Evolutionary conservation across 37 sponge, comb jelly and placozoan genomes (phyloP).

Genomic region (Oscarella lobularis): DNA sequence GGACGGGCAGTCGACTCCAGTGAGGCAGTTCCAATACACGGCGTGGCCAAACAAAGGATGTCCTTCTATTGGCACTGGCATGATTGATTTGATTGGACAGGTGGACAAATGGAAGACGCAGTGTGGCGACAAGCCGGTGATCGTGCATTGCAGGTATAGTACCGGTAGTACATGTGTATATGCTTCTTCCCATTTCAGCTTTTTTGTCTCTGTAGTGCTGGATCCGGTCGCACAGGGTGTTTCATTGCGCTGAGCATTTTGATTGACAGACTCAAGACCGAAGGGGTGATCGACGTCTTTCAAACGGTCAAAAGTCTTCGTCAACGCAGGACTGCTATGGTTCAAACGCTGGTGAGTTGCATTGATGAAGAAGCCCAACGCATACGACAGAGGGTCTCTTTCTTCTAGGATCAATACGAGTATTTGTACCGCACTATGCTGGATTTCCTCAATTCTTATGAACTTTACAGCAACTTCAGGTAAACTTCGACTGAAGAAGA

Average conservation of each 20-base stretch:
- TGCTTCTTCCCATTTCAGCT: not conserved
- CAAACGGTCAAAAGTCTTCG: conserved; percentile 67
- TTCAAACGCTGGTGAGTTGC: conserved; percentile 61
- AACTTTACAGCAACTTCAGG: not conserved
- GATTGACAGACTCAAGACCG: conserved; percentile 69
- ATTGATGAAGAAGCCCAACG: not conserved
- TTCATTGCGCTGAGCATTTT: conserved; percentile 63
- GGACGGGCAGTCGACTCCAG: conserved; percentile 43
- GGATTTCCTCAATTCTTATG: not conserved
- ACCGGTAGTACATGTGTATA: not conserved
- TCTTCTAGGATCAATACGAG: not conserved
- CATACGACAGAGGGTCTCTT: not conserved
- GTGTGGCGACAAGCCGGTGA: conserved; percentile 47
- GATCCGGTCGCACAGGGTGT: conserved; percentile 80
- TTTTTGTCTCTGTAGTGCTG: conserved; percentile 36
- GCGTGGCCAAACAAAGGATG: conserved; percentile 74
- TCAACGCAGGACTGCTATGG: conserved; percentile 68
- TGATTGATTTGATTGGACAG: conserved; percentile 73
- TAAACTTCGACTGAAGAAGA: too few species aligned
- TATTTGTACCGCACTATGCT: not conserved
- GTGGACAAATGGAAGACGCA: conserved; percentile 76
- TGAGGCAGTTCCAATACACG: conserved; percentile 81
- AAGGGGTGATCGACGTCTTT: conserved; percentile 84
- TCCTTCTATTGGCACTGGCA: conserved; percentile 35
- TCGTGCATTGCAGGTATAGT: conserved; percentile 81